phyloP scores from a whole-genome alignment of 1,140 invertebrate genomes.

The Microplitis demolitor region DNA sequence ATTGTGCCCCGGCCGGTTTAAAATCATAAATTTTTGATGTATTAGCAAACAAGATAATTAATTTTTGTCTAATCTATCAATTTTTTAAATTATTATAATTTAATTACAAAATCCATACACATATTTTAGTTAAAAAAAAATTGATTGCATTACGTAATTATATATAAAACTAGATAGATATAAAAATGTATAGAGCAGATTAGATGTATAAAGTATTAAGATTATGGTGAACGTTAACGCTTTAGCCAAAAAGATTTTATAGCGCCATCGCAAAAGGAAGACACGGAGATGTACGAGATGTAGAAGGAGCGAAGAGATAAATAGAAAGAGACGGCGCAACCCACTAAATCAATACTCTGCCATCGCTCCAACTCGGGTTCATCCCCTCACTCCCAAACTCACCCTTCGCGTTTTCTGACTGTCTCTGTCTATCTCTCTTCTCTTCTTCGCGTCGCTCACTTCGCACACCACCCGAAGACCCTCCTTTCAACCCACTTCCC shows the following conservation, averaged over 20 bases:
- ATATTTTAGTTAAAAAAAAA: no score
- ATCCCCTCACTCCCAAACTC: constrained; percentile 47
- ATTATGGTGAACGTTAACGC: constrained; percentile 17
- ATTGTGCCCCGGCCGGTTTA: no score
- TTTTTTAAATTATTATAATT: no score
- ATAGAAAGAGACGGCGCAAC: constrained; percentile 62
- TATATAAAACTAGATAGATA: no score
- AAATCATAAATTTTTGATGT: no score
- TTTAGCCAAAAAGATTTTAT: constrained; percentile 24
- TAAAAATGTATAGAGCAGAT: no score
- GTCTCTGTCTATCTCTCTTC: constrained; percentile 31
- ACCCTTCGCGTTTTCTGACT: constrained; percentile 25
- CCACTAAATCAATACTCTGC: constrained; percentile 64
- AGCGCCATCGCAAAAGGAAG: constrained; percentile 20
- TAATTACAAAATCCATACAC: no score
- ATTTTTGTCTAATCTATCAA: no score
- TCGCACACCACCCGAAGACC: constrained; percentile 9
- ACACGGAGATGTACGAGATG: constrained; percentile 44
- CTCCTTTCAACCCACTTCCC: constrained; percentile 19
- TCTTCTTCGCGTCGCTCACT: constrained; percentile 31
- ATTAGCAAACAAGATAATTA: no score
- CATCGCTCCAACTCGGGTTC: constrained; percentile 60
- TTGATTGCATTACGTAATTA: no score
- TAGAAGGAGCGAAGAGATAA: constrained; percentile 51
- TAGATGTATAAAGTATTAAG: neutral